Evolutionary conservation across 2,113 vertebrate species (phyloP).

Genomic region (Globicephala melas): DNA sequence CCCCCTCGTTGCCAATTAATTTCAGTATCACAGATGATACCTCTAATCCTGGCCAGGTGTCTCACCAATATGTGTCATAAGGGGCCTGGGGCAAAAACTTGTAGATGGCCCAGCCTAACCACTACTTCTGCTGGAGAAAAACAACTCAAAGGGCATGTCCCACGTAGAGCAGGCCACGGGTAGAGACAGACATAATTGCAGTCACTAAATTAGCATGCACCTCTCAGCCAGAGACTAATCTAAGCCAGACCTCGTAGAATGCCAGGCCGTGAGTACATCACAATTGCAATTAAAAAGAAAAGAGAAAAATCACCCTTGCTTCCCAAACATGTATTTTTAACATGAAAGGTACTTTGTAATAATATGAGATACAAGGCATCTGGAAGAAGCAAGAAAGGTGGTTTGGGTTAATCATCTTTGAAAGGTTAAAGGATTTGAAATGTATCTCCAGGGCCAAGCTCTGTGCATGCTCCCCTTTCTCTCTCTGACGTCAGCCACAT

Average conservation of each 20-base stretch:
- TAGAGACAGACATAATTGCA: background rate
- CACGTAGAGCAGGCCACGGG: background rate
- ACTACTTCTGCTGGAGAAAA: background rate
- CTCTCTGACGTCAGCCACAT: rapidly evolving
- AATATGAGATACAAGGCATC: background rate
- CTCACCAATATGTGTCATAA: background rate
- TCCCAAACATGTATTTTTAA: background rate
- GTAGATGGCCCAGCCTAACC: background rate
- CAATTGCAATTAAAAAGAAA: background rate
- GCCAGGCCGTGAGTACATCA: background rate
- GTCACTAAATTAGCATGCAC: background rate
- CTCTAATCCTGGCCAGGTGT: background rate
- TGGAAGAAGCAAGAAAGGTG: background rate
- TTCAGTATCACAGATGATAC: background rate
- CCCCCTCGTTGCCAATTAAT: background rate
- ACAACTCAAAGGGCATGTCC: background rate
- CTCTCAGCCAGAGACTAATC: conserved; percentile 26
- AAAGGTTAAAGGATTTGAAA: background rate
- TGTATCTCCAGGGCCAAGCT: background rate
- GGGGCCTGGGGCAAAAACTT: background rate
- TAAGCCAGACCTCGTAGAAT: conserved; percentile 26
- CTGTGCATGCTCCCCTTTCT: rapidly evolving
- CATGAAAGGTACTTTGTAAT: background rate
- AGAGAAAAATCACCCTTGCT: background rate
- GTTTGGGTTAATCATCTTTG: background rate